phyloP scores from a whole-genome alignment of 2,797 vertebrate genomes.

The Poecilia wingei region DNA sequence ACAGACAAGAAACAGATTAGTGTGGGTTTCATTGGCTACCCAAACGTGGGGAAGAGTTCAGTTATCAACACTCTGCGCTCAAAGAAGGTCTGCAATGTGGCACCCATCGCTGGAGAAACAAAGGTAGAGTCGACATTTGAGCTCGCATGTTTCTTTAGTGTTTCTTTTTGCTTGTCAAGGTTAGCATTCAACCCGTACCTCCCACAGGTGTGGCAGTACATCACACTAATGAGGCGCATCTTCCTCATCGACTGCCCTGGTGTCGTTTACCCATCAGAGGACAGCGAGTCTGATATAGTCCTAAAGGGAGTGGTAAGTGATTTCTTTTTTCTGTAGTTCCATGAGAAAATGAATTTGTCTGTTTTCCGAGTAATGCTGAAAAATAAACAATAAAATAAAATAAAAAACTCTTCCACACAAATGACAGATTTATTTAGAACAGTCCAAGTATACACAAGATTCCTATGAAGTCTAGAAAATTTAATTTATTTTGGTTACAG shows the following conservation, averaged over 20 bases:
- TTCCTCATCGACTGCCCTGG: conserved; percentile 98
- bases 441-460: neutral
- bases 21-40: conserved; percentile 98
- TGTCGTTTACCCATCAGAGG: conserved; percentile 96
- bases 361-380: neutral
- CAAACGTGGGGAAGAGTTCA: conserved; percentile 98
- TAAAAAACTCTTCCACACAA: neutral
- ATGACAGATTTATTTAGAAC: neutral
- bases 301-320: conserved; percentile 95
- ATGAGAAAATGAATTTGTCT: neutral
- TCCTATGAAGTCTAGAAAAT: no score
- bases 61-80: conserved; percentile 95
- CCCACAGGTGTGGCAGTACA: conserved; percentile 96
- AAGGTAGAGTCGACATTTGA: conserved; percentile 81
- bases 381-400: no score
- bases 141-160: neutral
- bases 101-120: conserved; percentile 96
- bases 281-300: conserved; percentile 94
- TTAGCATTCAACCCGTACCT: neutral
- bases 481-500: neutral
- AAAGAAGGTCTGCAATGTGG: conserved; percentile 98
- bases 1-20: conserved; percentile 99
- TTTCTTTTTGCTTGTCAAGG: neutral
- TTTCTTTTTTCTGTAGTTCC: neutral
- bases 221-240: conserved; percentile 96